These are phyloP conservation scores for Myotis davidii DNA, from an alignment of 2,113 vertebrate species.

Conservation along the genomic window DNA sequence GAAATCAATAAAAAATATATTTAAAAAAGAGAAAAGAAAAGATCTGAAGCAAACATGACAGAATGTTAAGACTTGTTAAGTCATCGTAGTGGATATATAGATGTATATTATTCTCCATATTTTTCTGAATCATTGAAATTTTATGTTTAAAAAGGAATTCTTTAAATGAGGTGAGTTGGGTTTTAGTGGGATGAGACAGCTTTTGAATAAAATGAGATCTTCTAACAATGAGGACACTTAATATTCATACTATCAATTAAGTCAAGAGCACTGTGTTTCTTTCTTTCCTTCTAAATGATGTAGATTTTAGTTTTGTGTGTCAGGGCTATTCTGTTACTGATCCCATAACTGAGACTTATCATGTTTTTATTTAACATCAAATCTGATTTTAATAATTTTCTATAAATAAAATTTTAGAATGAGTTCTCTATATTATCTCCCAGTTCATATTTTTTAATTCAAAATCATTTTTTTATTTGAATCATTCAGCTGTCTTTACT, in stretches of 20 bases:
- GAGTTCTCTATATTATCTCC: not conserved
- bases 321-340: not conserved
- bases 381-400: not conserved
- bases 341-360: not conserved
- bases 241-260: not conserved
- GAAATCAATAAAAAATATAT: no score
- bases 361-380: constrained; percentile 38
- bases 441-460: constrained; percentile 18
- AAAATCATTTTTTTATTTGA: constrained; percentile 24
- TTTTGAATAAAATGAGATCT: constrained; percentile 41
- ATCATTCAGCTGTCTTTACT: not conserved
- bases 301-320: constrained; percentile 2
- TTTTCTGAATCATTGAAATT: constrained; percentile 30
- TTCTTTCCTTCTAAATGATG: constrained; percentile 32
- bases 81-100: not conserved
- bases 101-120: not conserved
- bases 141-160: constrained; percentile 18
- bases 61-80: constrained; percentile 19
- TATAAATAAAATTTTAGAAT: constrained; percentile 7
- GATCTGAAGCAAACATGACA: not conserved
- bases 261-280: not conserved
- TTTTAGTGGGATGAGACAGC: not conserved
- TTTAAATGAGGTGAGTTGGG: constrained; percentile 29
- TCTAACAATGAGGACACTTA: not conserved
- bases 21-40: not conserved